phyloP scores from a whole-genome alignment of 1,140 invertebrate genomes.

The Drosophila nannoptera region DNA sequence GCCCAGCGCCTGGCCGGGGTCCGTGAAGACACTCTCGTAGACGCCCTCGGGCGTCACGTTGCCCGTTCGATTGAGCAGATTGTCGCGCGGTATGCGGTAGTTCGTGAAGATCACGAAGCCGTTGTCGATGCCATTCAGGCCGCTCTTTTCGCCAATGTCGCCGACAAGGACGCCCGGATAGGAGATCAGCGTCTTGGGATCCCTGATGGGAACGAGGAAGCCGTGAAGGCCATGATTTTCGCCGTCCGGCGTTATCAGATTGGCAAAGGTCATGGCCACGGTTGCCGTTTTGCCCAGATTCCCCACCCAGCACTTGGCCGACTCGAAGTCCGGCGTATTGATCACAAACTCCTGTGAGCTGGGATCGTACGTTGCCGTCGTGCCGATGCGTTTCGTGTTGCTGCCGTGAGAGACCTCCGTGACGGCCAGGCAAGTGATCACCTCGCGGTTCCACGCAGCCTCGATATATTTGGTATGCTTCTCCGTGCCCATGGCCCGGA shows the following conservation, averaged over 20 bases:
- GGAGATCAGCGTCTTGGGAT: conserved; percentile 86
- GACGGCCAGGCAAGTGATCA: conserved; percentile 90
- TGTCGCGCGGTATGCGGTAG: conserved; percentile 89
- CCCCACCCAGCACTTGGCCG: conserved; percentile 97
- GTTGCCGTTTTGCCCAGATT: conserved; percentile 94
- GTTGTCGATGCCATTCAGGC: conserved; percentile 94
- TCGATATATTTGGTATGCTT: conserved; percentile 86
- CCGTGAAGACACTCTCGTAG: conserved; percentile 88
- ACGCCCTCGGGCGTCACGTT: conserved; percentile 91
- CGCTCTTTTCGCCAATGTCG: conserved; percentile 94
- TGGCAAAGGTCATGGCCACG: conserved; percentile 92
- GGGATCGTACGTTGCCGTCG: conserved; percentile 92
- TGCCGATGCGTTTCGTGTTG: conserved; percentile 94
- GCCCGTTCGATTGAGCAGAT: conserved; percentile 91
- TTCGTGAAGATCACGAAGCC: conserved; percentile 93
- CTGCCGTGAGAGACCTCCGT: conserved; percentile 97
- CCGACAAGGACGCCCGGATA: conserved; percentile 86
- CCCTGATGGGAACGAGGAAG: conserved; percentile 90
- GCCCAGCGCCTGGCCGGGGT: conserved; percentile 88
- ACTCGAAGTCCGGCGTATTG: conserved; percentile 95
- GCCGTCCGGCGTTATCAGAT: conserved; percentile 87
- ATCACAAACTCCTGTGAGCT: conserved; percentile 90
- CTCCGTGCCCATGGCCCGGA: conserved; percentile 87
- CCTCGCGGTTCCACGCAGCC: conserved; percentile 85
- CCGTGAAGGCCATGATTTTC: conserved; percentile 92